Base-by-base conservation (phyloP, 2,113 vertebrate genomes). In the Macroglossus sobrinus region DNA sequence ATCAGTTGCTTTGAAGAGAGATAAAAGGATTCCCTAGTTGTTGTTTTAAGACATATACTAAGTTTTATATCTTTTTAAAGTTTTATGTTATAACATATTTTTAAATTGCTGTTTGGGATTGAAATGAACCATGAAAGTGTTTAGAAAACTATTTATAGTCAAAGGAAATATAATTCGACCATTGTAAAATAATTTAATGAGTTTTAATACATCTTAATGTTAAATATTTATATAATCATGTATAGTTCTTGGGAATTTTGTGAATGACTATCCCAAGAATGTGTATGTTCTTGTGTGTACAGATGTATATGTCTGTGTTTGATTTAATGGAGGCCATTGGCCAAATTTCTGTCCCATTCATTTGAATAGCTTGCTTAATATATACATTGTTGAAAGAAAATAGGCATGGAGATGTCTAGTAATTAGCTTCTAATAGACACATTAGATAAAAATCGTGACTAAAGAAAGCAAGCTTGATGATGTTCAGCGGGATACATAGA, bases 121-220 rank as follows among this genome's bases (percentile, higher is more conserved):
- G 72, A 86, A 82, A 45, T 47, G 43, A 35, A 78, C 38, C 75
- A 93, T 50, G 26, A 5, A 92, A 93, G 61, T 84, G 2, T 92
- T 78, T 87, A 87, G 33, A 15, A 94, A 93, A 92, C 30, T 28
- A 76, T 74, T 95, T 38, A 64, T 45, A 89, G 30, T 63, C 71
- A 89, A n/a, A 53, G 16, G 28, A 84, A 84, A 61, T 95, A 40
- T 47, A 80, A 95, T 64, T 86, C 28, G 78, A 47, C 15, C 91
- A n/a, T 68, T 89, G 18, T 82, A 92, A 96, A 82, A 68, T 14
- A 2, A 43, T 55, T 69, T 72, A 86, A 63, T 68, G 22, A 64
- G 12, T 80, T 92, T 92, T 69, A 94, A 81, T 84, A 35, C 1
- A 91, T 69, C 24, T 66, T 93, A 82, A 64, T 94, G 61, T 82